Conservation (phyloP, 2,888 invertebrate genomes). For the Heteropelma amictum region DNA sequence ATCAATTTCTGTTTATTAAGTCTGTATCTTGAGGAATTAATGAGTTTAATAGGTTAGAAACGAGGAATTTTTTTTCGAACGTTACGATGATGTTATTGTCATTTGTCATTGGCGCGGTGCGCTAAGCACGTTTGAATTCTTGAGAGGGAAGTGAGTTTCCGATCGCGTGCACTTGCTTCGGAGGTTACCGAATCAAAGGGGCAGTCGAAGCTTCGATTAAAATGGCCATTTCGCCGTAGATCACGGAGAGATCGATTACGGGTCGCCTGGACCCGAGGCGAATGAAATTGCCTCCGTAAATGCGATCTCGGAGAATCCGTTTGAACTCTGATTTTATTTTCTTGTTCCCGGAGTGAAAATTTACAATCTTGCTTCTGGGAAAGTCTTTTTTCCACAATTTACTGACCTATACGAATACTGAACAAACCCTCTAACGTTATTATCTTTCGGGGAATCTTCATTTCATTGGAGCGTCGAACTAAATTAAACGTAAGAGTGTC, state of each 20-base stretch:
- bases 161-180: background rate
- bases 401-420: background rate
- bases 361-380: background rate
- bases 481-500: background rate
- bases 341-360: background rate
- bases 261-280: slow-evolving; percentile 14
- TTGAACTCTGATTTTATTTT: background rate
- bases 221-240: background rate
- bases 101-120: background rate
- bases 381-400: background rate
- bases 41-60: too few species aligned
- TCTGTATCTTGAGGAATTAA: too few species aligned
- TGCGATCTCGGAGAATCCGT: background rate
- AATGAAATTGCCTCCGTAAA: background rate
- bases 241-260: slow-evolving; percentile 24
- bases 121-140: background rate
- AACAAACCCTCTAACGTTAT: too few species aligned
- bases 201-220: background rate
- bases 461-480: background rate
- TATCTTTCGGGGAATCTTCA: too few species aligned
- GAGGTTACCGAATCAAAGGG: background rate
- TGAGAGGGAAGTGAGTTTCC: background rate
- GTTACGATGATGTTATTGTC: background rate
- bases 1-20: too few species aligned
- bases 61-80: background rate